Conservation (phyloP, 2,888 invertebrate genomes). For the Drosophila eohydei region DNA sequence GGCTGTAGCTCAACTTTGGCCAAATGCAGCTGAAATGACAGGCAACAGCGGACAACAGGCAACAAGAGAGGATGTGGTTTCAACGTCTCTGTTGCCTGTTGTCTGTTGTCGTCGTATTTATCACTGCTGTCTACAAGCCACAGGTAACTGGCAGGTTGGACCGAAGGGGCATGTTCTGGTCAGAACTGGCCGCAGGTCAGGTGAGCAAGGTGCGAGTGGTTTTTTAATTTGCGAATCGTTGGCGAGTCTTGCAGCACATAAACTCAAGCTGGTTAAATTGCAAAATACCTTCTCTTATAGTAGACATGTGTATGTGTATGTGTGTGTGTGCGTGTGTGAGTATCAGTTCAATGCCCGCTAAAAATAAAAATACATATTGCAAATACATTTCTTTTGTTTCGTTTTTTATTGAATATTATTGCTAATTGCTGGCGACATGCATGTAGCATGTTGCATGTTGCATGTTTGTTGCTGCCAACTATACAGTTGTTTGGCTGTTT, state of each 20-base stretch:
- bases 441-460: constrained; percentile 56
- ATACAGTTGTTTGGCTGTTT: constrained; percentile 24
- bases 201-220: constrained; percentile 48
- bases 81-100: constrained; percentile 22
- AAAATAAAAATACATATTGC: constrained; percentile 34
- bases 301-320: no score
- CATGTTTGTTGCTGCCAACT: constrained; percentile 23
- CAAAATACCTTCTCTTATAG: constrained; percentile 20
- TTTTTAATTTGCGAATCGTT: constrained; percentile 51
- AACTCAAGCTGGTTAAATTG: constrained; percentile 56
- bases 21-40: constrained; percentile 73
- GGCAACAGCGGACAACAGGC: constrained; percentile 35
- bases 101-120: constrained; percentile 72
- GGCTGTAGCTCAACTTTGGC: constrained; percentile 72
- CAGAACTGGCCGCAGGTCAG: constrained; percentile 68
- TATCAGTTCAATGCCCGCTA: constrained; percentile 37
- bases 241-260: constrained; percentile 29
- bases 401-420: constrained; percentile 62
- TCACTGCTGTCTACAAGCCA: constrained; percentile 63
- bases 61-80: constrained; percentile 33
- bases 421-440: constrained; percentile 74
- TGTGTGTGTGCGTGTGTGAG: constrained; percentile 3
- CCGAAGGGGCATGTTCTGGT: constrained; percentile 32
- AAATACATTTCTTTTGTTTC: constrained; percentile 36
- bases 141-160: constrained; percentile 12